A percentile compares a stretch with the other conserved stretches of the same genome.
These are phyloP conservation scores for Caradrina clavipalpis DNA, from an alignment of 2,888 invertebrate species.

Conservation along the genomic window DNA sequence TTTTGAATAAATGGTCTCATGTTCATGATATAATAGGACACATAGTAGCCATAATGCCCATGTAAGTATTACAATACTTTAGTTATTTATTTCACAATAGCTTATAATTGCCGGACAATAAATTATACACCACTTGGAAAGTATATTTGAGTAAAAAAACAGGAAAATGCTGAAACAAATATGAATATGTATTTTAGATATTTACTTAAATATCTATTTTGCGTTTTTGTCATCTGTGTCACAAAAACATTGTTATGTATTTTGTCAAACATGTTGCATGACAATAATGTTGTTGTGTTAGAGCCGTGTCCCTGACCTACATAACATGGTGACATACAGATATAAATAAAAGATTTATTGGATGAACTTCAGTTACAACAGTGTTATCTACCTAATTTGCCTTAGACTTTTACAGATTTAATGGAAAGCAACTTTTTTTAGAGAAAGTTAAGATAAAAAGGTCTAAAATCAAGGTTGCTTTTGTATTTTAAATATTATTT, in stretches of 20 bases:
- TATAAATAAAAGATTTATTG: slow-evolving; percentile 4
- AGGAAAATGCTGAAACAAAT: neutral
- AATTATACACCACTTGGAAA: neutral
- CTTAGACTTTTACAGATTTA: neutral
- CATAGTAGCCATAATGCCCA: slow-evolving; percentile 87
- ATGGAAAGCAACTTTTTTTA: neutral
- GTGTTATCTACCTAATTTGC: neutral
- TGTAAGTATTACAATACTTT: slow-evolving; percentile 78
- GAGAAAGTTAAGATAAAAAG: neutral
- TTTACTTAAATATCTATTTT: slow-evolving; percentile 10
- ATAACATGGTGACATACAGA: slow-evolving; percentile 6
- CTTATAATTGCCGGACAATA: neutral
- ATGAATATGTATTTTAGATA: slow-evolving; percentile 5
- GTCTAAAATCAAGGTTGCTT: neutral
- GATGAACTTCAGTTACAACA: neutral
- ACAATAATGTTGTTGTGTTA: slow-evolving; percentile 13
- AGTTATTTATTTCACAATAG: neutral
- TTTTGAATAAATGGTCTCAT: slow-evolving; percentile 91
- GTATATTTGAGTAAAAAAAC: neutral
- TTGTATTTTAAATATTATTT: neutral
- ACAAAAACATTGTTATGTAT: slow-evolving; percentile 7
- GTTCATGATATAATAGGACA: slow-evolving; percentile 91
- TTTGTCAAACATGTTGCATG: slow-evolving; percentile 13
- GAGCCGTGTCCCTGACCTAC: slow-evolving; percentile 23
- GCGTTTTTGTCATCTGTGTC: neutral